Base-by-base conservation (phyloP, 2,113 vertebrate genomes). In the Grus americana region DNA sequence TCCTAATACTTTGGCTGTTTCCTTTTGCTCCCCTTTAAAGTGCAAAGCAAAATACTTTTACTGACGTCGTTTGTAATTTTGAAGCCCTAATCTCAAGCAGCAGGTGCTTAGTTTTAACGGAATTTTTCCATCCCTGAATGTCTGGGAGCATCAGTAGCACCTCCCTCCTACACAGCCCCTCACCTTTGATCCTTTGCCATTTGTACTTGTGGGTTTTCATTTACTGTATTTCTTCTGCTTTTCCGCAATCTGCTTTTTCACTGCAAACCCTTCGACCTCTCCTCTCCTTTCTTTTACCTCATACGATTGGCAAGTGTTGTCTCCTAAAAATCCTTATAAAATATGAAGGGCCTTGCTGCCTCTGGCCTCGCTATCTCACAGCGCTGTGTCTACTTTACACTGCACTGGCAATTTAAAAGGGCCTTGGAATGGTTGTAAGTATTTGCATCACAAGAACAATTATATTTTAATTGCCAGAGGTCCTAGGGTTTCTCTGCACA, bases 111-210 rank as follows among this genome's bases (percentile, higher is more conserved):
- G 85, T 79, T 94, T 88, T 88, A 87, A 84, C 30, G 55, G 90
- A 87, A 83, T 97, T 93, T 97, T 96, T 96, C 82, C 76, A n/a
- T 34, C 19, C 21, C 15, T 24, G 81, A 90, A 79, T 62, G 76
- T 93, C 96, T 97, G 86, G 54, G 67, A 97, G 87, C 90, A 79
- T 93, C 94, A 94, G 58, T 82, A 92, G 87, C 67, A 87, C 75
- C 93, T 98, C 91, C 93, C 93, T 95, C 97, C 95, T 95, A 97
- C 93, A 91, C 70, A 91, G 75, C 36, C 63, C 34, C 29, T 94
- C 93, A 96, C 91, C 95, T 97, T 91, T 97, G 91, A 98, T 96
- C 88, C 75, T 95, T 62, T 97, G 95, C 97, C 96, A 97, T 97
- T 95, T 74, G 78, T 92, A 89, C 52, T 95, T 96, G 84, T 90